Conservation (phyloP, 2,113 vertebrate genomes). For the Mixornis gularis region DNA sequence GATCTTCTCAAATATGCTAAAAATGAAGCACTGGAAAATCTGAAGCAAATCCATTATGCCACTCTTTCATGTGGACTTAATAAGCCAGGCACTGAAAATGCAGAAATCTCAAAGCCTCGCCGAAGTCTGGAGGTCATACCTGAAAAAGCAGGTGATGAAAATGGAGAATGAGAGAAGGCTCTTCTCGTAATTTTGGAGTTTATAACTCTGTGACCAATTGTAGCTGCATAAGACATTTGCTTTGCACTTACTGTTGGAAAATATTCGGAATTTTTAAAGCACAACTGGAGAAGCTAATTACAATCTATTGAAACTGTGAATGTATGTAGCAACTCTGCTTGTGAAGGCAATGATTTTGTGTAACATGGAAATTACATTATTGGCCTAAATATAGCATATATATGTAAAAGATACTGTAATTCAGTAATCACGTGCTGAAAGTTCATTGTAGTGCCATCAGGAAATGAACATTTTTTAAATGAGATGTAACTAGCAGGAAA, state of each 20-base stretch:
- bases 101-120: constrained; percentile 67
- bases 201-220: constrained; percentile 68
- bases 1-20: constrained; percentile 94
- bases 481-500: not conserved
- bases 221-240: constrained; percentile 66
- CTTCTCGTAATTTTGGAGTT: constrained; percentile 38
- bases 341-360: constrained; percentile 70
- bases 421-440: constrained; percentile 50
- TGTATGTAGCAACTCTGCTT: constrained; percentile 78
- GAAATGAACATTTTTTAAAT: constrained; percentile 23
- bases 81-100: constrained; percentile 76
- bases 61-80: constrained; percentile 86
- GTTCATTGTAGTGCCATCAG: constrained; percentile 23
- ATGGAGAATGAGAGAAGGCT: constrained; percentile 71
- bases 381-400: constrained; percentile 65
- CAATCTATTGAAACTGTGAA: constrained; percentile 81
- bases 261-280: constrained; percentile 79
- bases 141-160: constrained; percentile 82
- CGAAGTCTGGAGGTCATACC: constrained; percentile 87
- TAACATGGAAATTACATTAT: constrained; percentile 64
- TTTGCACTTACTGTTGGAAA: constrained; percentile 74
- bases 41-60: constrained; percentile 94
- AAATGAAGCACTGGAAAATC: constrained; percentile 89
- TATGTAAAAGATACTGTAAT: constrained; percentile 53
- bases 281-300: constrained; percentile 83